A percentile compares a stretch with the other conserved stretches of the same genome.
Evolutionary conservation across 1,140 invertebrate genomes (phyloP).

Genomic region (Microplitis mediator): DNA sequence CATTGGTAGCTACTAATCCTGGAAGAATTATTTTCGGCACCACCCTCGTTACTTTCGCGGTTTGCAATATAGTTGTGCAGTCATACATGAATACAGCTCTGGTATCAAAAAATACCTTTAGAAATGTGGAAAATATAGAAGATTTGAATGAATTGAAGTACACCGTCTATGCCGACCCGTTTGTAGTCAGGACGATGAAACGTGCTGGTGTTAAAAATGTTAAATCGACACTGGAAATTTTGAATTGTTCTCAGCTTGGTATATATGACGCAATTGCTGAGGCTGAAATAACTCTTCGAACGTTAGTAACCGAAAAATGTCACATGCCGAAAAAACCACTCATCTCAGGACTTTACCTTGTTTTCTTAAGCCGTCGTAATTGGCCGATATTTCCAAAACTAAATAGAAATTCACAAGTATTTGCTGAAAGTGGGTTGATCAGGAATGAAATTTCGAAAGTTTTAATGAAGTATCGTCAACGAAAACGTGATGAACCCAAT

Average conservation of each 20-base stretch:
- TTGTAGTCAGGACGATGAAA: background rate
- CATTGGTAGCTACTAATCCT: background rate
- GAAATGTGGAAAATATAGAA: background rate
- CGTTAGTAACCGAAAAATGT: background rate
- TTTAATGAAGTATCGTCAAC: no score
- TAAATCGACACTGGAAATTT: no score
- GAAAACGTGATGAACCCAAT: no score
- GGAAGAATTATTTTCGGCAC: background rate
- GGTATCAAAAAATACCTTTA: background rate
- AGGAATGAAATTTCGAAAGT: background rate
- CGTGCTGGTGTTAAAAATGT: background rate
- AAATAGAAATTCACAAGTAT: background rate
- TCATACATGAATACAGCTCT: background rate
- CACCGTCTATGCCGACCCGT: background rate
- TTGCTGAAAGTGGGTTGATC: background rate
- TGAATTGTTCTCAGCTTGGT: no score
- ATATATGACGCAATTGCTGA: background rate
- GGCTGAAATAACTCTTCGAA: background rate
- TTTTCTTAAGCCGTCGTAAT: background rate
- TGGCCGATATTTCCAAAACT: background rate
- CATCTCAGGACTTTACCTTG: background rate
- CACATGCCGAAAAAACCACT: background rate
- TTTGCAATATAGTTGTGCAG: background rate
- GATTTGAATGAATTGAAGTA: background rate
- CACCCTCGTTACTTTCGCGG: background rate